Conservation (phyloP, 2,113 vertebrate genomes). For the Heterotis niloticus region DNA sequence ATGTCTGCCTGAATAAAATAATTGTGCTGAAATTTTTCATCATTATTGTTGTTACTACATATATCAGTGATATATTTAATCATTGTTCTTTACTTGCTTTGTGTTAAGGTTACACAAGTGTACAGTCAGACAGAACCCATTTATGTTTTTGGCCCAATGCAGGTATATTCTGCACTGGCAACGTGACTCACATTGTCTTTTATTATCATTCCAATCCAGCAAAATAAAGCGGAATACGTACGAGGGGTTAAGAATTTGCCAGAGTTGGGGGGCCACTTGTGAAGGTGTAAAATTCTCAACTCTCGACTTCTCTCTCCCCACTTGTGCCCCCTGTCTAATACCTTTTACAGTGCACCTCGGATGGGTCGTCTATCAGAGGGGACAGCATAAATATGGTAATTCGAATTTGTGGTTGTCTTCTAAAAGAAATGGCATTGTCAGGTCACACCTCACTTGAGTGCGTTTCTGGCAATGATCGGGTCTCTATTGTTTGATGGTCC, state of each 20-base stretch:
- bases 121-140: not conserved
- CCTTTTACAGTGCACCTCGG: slow-evolving; percentile 54
- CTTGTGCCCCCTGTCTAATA: slow-evolving; percentile 7
- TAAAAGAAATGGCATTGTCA: not conserved
- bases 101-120: not conserved
- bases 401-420: not conserved
- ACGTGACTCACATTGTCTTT: not conserved
- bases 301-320: not conserved
- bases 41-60: too few species aligned
- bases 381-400: slow-evolving; percentile 66
- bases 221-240: not conserved
- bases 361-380: slow-evolving; percentile 44
- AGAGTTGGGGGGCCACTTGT: not conserved
- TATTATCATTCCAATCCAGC: not conserved
- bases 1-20: too few species aligned
- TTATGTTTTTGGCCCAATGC: not conserved
- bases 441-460: not conserved
- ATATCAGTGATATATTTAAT: too few species aligned
- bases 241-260: not conserved
- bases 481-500: too few species aligned
- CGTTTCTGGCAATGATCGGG: not conserved
- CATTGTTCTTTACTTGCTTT: not conserved
- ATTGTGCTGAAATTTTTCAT: too few species aligned
- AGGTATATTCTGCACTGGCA: not conserved
- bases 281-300: not conserved